Evolutionary conservation across 2,797 vertebrate species (phyloP), one percentile per base, ranked within the genome.

Genomic region (Bradypus variegatus): DNA sequence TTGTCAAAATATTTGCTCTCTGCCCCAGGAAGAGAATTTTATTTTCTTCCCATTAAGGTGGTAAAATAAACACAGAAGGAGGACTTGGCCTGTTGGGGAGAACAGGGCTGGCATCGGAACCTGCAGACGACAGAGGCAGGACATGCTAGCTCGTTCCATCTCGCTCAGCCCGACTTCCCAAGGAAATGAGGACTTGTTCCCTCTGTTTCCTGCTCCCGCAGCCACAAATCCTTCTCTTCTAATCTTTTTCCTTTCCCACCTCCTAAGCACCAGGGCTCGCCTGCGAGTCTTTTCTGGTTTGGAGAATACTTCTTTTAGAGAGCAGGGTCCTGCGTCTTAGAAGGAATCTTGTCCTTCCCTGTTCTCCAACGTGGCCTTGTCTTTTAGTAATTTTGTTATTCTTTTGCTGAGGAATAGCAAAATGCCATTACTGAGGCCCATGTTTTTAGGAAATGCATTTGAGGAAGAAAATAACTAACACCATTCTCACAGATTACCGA

Each of bases 21-120:
- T 95, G 94, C 90, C 93, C 95, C 91, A 93, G 91, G 91, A 95
- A 91, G 91, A 94, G 94, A 95, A 96, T 95, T 93, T 78, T 93
- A 91, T 92, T 95, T 94, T 6, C 58, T 93, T 45, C 50, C 50
- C 93, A 92, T 91, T 84, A 80, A 89, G 93, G 41, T 38, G 95
- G 95, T 94, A 95, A 95, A 96, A 96, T 91, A 95, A 95, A 95
- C 93, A 94, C 72, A 95, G 96, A 96, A 95, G 90, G 91, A 96
- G 95, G 95, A 96, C 73, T 45, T 3, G 38, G 53, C 5, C 19
- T 11, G 14, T 65, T 58, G 8, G 25, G 72, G 91, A 41, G 10
- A 25, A 18, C 33, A 27, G 8, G 41, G 4, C 15, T 6, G 31
- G 27, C 14, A 5, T 5, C 13, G 15, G 53, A 3, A 5, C 55